phyloP scores from a whole-genome alignment of 1,140 invertebrate genomes.

The Bicyclus anynana region DNA sequence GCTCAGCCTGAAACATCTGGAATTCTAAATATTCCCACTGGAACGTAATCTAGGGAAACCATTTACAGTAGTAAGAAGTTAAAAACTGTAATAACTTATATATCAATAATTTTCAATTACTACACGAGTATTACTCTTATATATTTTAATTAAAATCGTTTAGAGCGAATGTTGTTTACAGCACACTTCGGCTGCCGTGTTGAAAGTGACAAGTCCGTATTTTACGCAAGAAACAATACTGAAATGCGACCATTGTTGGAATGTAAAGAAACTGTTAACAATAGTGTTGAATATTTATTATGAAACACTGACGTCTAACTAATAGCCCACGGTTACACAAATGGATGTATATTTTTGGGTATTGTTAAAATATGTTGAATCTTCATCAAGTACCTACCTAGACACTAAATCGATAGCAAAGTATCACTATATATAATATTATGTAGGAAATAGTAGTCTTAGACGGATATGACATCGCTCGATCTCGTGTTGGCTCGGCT shows the following conservation, averaged over 20 bases:
- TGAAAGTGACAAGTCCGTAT: slow-evolving; percentile 36
- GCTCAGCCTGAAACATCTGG: too few species aligned
- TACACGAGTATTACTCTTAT: background rate
- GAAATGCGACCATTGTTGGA: slow-evolving; percentile 20
- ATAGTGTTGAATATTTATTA: slow-evolving; percentile 26
- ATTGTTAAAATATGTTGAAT: background rate
- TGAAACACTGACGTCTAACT: slow-evolving; percentile 14
- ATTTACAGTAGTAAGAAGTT: too few species aligned
- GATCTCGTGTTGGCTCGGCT: too few species aligned
- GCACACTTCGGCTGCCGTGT: slow-evolving; percentile 14
- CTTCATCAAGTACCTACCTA: background rate
- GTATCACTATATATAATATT: too few species aligned
- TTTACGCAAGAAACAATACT: slow-evolving; percentile 32
- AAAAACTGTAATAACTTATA: too few species aligned
- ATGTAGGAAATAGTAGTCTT: too few species aligned
- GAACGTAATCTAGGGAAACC: too few species aligned
- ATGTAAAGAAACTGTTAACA: slow-evolving; percentile 16
- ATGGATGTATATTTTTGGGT: background rate
- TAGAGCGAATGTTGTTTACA: slow-evolving; percentile 8
- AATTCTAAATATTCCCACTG: too few species aligned
- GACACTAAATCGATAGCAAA: too few species aligned
- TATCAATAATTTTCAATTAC: too few species aligned
- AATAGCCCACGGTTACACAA: background rate
- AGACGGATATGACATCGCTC: too few species aligned
- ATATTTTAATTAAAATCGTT: background rate